phyloP scores from a whole-genome alignment of 1,140 invertebrate genomes.

The Aphidius ervi region DNA sequence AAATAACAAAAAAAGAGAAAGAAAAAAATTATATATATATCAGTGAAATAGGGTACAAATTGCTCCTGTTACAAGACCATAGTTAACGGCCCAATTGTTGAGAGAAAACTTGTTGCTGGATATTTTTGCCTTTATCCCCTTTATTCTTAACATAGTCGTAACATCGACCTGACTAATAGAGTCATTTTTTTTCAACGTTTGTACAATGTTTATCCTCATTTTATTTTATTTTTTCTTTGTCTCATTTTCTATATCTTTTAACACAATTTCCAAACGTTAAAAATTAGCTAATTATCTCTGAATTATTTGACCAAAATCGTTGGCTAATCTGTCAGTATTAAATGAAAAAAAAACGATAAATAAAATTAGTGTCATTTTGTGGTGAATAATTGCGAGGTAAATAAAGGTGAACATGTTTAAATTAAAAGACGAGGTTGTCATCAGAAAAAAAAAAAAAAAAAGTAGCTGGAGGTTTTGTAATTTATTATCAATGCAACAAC shows the following conservation, averaged over 20 bases:
- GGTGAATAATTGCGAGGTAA: too few species aligned
- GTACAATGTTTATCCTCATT: not conserved
- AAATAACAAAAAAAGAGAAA: constrained; percentile 19
- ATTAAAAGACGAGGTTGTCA: too few species aligned
- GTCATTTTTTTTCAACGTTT: constrained; percentile 47
- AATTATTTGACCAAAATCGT: constrained; percentile 39
- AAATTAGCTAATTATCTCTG: constrained; percentile 54
- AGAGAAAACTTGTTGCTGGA: constrained; percentile 45
- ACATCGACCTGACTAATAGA: constrained; percentile 42
- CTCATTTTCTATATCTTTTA: constrained; percentile 32
- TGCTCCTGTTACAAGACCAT: constrained; percentile 43
- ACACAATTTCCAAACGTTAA: constrained; percentile 36
- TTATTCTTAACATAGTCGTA: constrained; percentile 7
- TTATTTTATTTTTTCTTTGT: constrained; percentile 11
- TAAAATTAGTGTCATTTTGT: not conserved
- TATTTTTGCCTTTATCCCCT: constrained; percentile 2
- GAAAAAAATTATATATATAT: constrained; percentile 17
- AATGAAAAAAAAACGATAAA: constrained; percentile 3
- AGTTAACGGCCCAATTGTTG: constrained; percentile 48
- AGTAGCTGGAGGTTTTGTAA: too few species aligned
- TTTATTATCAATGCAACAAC: too few species aligned
- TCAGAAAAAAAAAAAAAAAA: too few species aligned
- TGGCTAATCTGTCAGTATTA: constrained; percentile 7
- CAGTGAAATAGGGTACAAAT: constrained; percentile 40
- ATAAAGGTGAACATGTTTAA: too few species aligned